Conservation (phyloP, 2,888 invertebrate species). For the Melangyna quadrimaculata region DNA sequence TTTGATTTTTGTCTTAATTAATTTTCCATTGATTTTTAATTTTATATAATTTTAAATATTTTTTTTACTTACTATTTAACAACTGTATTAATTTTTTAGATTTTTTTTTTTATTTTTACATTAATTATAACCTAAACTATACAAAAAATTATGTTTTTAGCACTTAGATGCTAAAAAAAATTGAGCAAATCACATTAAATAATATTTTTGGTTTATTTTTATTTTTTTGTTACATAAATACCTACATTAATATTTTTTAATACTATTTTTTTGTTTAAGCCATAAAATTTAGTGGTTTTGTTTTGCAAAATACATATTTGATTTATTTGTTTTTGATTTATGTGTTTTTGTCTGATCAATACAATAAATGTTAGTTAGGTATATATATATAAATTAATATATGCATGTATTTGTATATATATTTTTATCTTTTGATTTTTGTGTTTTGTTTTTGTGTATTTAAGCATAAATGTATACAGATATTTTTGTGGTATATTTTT, state of each 20-base stretch:
- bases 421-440: constrained; percentile 29
- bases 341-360: constrained; percentile 26
- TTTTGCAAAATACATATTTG: constrained; percentile 70
- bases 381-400: constrained; percentile 55
- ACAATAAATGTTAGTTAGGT: constrained; percentile 36
- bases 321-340: constrained; percentile 34
- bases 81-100: constrained; percentile 34
- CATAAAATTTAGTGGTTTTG: constrained; percentile 33
- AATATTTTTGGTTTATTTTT: constrained; percentile 17
- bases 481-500: constrained; percentile 66
- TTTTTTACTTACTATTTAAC: constrained; percentile 70
- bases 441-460: constrained; percentile 22
- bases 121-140: constrained; percentile 44
- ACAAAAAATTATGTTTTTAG: constrained; percentile 35
- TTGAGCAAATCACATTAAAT: constrained; percentile 57
- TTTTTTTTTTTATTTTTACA: constrained; percentile 20
- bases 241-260: constrained; percentile 31
- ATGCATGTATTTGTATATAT: constrained; percentile 45
- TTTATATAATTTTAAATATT: constrained; percentile 2
- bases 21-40: constrained; percentile 43
- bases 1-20: constrained; percentile 55
- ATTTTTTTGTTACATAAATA: constrained; percentile 35
- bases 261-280: constrained; percentile 44
- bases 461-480: constrained; percentile 68
- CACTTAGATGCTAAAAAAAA: constrained; percentile 55